Conservation (phyloP, 2,888 invertebrate species). For the Psylliodes chrysocephalus region DNA sequence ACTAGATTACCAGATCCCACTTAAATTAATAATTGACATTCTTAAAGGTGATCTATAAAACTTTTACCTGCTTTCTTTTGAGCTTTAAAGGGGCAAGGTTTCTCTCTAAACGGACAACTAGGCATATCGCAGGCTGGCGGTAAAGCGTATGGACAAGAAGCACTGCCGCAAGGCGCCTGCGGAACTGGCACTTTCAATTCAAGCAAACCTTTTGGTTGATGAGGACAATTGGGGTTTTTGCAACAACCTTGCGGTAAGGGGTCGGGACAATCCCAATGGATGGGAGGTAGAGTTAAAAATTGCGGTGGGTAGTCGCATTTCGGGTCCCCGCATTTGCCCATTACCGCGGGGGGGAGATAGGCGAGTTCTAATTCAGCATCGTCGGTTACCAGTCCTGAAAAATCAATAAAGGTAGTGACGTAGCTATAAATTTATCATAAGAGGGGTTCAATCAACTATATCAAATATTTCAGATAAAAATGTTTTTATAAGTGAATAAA, state of each 20-base stretch:
- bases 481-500: too few species aligned
- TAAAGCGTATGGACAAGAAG: conserved; percentile 56
- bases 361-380: conserved; percentile 54
- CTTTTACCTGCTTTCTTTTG: conserved; percentile 23
- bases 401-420: too few species aligned
- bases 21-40: too few species aligned
- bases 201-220: conserved; percentile 49
- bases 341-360: conserved; percentile 50
- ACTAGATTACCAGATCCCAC: too few species aligned
- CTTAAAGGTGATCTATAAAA: too few species aligned
- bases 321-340: conserved; percentile 55
- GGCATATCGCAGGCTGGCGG: conserved; percentile 48
- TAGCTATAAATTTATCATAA: too few species aligned
- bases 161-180: conserved; percentile 55
- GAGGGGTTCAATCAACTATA: too few species aligned
- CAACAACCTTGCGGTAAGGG: conserved; percentile 60
- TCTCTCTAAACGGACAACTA: conserved; percentile 44
- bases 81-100: conserved; percentile 41
- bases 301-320: conserved; percentile 53
- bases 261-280: conserved; percentile 64
- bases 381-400: conserved; percentile 53
- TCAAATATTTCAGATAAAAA: too few species aligned
- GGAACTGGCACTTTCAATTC: conserved; percentile 51
- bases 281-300: conserved; percentile 55
- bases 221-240: conserved; percentile 60